Evolutionary conservation across 2,888 invertebrate genomes (phyloP), one percentile per base, ranked within the genome.

Genomic region (Polydesmus complanatus): DNA sequence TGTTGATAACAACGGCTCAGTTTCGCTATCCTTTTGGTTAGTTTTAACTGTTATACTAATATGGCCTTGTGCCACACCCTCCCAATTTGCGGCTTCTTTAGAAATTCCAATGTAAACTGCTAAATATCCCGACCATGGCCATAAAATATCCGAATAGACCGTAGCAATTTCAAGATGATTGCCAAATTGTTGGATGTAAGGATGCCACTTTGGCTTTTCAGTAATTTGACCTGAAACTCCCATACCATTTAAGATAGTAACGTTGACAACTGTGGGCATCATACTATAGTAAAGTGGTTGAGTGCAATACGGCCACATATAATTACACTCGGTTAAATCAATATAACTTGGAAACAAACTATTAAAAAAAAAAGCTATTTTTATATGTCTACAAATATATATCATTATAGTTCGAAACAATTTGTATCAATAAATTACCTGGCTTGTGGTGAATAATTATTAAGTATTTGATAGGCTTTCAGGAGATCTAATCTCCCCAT

Each of bases 301-400:
- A 1, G 92, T 91, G 73, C 94, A 96, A 70, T 95, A 96, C 0
- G 96, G 96, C 95, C 95, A 97, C 93, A 95, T 94, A 74, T 95
- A 97, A 66, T 91, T 92, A 69, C 91, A 91, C 71, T 95, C 94
- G 0, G 89, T 92, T 65, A 94, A 80, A 73, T 96, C 96, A 66
- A 97, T 82, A 73, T 94, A 94, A 67, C 88, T 85, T 0, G 78
- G 81, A 65, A 73, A 72, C 73, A 77, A 82, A 79, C 72, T 73
- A 67, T 37, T 8, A 8, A 37, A 37, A 8, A 8, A 5, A 37
- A 37, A 37, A 37, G n/a, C n/a, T 37, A 37, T 8, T 37, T 5
- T 37, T 14, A 21, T 14, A 14, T 51, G n/a, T 21, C n/a, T 51
- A 8, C n/a, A 51, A 47, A 14, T 14, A 14, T 14, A 14, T 11